phyloP scores from a whole-genome alignment of 2,888 invertebrate genomes.

The Drosophila rubida region DNA sequence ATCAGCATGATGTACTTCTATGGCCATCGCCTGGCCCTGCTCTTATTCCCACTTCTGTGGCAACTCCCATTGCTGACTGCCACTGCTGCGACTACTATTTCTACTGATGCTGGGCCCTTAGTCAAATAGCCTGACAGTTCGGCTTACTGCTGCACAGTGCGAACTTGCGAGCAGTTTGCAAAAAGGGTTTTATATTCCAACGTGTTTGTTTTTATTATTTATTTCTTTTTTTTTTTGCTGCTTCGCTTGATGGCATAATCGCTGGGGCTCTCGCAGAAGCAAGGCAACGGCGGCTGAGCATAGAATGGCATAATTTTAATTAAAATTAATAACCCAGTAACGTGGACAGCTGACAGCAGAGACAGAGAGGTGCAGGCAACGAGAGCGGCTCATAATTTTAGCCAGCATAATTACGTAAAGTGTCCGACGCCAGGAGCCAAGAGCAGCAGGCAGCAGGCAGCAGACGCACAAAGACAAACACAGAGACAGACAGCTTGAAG shows the following conservation, averaged over 20 bases:
- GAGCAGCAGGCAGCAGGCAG: constrained; percentile 4
- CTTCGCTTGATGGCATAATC: constrained; percentile 52
- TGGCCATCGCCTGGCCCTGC: not conserved
- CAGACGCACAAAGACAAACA: constrained; percentile 6
- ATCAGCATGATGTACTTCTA: constrained; percentile 30
- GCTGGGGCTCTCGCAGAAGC: constrained; percentile 32
- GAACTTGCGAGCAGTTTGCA: constrained; percentile 16
- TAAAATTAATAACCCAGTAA: constrained; percentile 77
- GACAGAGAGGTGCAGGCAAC: constrained; percentile 9
- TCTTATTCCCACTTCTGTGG: not conserved
- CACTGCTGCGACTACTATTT: not conserved
- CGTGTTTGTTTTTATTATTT: not conserved
- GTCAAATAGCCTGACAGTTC: constrained; percentile 40
- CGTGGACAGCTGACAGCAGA: constrained; percentile 48
- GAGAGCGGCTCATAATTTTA: constrained; percentile 72
- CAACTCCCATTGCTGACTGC: not conserved
- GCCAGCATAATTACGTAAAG: constrained; percentile 72
- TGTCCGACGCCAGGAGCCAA: constrained; percentile 30
- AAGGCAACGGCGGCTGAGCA: constrained; percentile 35
- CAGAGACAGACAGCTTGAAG: constrained; percentile 48
- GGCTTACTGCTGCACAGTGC: constrained; percentile 27
- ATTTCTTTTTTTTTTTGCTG: not conserved
- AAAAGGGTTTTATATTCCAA: constrained; percentile 32
- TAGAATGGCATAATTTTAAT: constrained; percentile 77
- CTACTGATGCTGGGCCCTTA: constrained; percentile 12